Percentiles rank a stretch among this genome's conserved stretches.
Conservation (phyloP, 2,888 invertebrate species). For the Eupithecia inturbata region DNA sequence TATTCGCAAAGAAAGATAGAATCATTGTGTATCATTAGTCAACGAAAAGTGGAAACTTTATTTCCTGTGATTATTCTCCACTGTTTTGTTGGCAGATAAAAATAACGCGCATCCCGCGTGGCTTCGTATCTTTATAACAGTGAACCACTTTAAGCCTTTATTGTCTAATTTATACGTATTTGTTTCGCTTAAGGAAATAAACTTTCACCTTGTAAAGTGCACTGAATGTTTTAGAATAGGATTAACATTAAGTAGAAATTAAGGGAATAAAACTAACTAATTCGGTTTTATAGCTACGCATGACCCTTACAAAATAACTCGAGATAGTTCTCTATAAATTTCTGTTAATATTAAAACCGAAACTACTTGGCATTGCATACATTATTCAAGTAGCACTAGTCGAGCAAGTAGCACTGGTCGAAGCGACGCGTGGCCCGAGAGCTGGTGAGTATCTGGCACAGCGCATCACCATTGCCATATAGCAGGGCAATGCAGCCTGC, state of each 20-base stretch:
- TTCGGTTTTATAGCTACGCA: background rate
- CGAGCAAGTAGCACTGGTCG: too few relatives aligned
- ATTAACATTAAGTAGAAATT: conserved; percentile 7
- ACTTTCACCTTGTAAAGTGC: conserved; percentile 16
- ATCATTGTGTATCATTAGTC: background rate
- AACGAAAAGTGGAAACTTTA: conserved; percentile 9
- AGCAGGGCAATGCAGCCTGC: too few relatives aligned
- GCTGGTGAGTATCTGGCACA: too few relatives aligned
- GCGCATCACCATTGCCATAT: too few relatives aligned
- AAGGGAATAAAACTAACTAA: background rate
- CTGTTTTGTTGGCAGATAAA: conserved; percentile 18
- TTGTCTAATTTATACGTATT: conserved; percentile 26
- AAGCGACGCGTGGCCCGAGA: too few relatives aligned
- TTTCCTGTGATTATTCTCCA: conserved; percentile 10
- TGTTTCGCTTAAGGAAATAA: conserved; percentile 17
- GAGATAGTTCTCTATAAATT: background rate
- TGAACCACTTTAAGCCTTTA: conserved; percentile 26
- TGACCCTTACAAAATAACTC: background rate
- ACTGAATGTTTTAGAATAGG: conserved; percentile 7
- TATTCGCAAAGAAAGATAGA: background rate
- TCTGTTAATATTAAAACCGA: background rate
- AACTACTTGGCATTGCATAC: background rate
- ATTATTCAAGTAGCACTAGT: conserved; percentile 4
- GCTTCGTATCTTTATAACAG: conserved; percentile 23
- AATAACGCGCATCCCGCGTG: conserved; percentile 22